These are phyloP conservation scores for Polyergus mexicanus DNA, from an alignment of 1,140 invertebrate genomes.

Conservation along the genomic window DNA sequence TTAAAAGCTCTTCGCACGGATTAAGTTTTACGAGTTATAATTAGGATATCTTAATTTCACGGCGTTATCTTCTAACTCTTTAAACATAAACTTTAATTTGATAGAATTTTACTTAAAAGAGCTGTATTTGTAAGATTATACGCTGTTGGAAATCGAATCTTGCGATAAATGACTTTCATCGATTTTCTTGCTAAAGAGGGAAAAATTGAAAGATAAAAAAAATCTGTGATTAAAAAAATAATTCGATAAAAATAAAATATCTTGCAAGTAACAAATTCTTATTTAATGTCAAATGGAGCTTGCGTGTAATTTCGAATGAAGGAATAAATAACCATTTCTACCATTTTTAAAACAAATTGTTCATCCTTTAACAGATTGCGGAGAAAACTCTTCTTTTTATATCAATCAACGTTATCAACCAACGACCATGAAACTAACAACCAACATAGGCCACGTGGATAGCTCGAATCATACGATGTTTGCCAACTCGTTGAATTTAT, in stretches of 20 bases:
- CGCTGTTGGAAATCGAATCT: background rate
- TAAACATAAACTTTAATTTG: background rate
- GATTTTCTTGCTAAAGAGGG: background rate
- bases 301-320: background rate
- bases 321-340: background rate
- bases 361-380: constrained; percentile 1
- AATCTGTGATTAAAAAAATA: background rate
- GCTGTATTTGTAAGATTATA: background rate
- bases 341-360: background rate
- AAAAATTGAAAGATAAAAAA: background rate
- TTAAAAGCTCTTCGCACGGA: background rate
- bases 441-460: constrained; percentile 11
- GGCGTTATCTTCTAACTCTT: background rate
- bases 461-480: constrained; percentile 50
- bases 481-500: constrained; percentile 69
- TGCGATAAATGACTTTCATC: background rate
- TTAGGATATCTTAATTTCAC: background rate
- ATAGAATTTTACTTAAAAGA: background rate
- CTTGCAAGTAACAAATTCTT: background rate
- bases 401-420: constrained; percentile 16
- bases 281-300: background rate
- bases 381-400: constrained; percentile 20
- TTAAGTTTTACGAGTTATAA: background rate
- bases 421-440: constrained; percentile 9
- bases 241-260: background rate